phyloP scores from a whole-genome alignment of 2,797 vertebrate genomes.

The Choloepus didactylus region DNA sequence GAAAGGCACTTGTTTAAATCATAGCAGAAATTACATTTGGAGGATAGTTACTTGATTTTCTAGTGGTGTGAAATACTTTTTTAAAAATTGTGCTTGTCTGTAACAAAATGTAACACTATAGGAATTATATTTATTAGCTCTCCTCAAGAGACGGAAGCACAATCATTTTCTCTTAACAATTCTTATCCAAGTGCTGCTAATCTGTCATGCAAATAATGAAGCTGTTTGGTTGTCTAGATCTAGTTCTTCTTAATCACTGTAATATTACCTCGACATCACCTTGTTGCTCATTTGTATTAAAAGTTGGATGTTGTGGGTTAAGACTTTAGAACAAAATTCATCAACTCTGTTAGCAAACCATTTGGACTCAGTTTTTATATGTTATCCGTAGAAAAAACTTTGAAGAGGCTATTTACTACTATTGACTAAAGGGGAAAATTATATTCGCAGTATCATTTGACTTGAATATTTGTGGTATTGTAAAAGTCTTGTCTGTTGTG shows the following conservation, averaged over 20 bases:
- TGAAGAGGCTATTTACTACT: constrained; percentile 74
- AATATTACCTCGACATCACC: constrained; percentile 67
- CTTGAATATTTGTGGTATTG: constrained; percentile 79
- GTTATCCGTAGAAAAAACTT: constrained; percentile 73
- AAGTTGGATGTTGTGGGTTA: constrained; percentile 72
- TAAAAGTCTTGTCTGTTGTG: constrained; percentile 77
- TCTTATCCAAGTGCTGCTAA: constrained; percentile 83
- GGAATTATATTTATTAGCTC: constrained; percentile 82
- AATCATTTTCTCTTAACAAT: constrained; percentile 79
- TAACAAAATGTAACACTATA: constrained; percentile 83
- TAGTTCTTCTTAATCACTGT: constrained; percentile 82
- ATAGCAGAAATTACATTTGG: constrained; percentile 79
- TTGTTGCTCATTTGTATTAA: constrained; percentile 81
- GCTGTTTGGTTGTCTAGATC: constrained; percentile 74
- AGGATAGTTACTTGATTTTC: constrained; percentile 78
- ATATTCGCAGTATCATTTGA: constrained; percentile 71
- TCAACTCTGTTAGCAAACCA: constrained; percentile 65
- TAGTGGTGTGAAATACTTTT: constrained; percentile 80
- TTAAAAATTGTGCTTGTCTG: constrained; percentile 81
- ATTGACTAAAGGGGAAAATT: constrained; percentile 74
- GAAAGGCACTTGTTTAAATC: constrained; percentile 78
- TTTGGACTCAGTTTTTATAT: constrained; percentile 72
- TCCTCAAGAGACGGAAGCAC: constrained; percentile 85
- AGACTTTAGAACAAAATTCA: constrained; percentile 76
- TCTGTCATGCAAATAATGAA: constrained; percentile 81